Evolutionary conservation across 37 sponge, comb jelly and placozoan species (phyloP).

Genomic region (Lycopodina hypogea): DNA sequence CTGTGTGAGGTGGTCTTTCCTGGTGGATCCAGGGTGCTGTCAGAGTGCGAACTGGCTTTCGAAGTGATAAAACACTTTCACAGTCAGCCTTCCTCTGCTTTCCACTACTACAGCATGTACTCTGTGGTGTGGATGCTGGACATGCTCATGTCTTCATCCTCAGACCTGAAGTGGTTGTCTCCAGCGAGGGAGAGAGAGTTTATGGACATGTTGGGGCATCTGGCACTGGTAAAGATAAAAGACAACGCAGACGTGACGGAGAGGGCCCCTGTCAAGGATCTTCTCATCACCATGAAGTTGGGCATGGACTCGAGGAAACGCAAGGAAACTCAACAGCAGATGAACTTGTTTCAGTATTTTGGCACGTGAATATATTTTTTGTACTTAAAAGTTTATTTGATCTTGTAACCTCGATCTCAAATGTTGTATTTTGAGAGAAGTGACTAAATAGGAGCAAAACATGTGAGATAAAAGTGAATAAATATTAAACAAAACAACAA

Average conservation of each 20-base stretch:
- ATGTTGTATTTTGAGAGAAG: no score
- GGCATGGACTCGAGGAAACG: slow-evolving; percentile 14
- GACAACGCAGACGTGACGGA: slow-evolving; percentile 3
- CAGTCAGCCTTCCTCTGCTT: not conserved
- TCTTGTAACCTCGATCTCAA: no score
- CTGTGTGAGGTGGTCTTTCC: not conserved
- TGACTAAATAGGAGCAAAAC: no score
- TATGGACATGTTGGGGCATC: not conserved
- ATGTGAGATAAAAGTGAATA: no score
- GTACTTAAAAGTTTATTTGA: no score
- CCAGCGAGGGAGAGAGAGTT: not conserved
- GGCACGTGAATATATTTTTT: no score
- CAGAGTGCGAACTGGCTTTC: not conserved
- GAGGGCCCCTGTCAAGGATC: slow-evolving; percentile 22
- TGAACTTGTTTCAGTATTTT: no score
- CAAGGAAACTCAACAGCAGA: not conserved
- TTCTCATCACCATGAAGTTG: slow-evolving; percentile 18
- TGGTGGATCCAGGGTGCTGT: not conserved
- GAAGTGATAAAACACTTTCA: slow-evolving; percentile 4
- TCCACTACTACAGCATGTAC: slow-evolving; percentile 9
- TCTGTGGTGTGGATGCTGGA: slow-evolving; percentile 15
- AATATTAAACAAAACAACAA: no score
- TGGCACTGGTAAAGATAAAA: slow-evolving; percentile 2
- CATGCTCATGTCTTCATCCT: not conserved
- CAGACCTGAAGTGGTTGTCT: slow-evolving; percentile 13